Evolutionary conservation across 2,888 invertebrate species (phyloP).

Genomic region (Cheilosia vernalis): DNA sequence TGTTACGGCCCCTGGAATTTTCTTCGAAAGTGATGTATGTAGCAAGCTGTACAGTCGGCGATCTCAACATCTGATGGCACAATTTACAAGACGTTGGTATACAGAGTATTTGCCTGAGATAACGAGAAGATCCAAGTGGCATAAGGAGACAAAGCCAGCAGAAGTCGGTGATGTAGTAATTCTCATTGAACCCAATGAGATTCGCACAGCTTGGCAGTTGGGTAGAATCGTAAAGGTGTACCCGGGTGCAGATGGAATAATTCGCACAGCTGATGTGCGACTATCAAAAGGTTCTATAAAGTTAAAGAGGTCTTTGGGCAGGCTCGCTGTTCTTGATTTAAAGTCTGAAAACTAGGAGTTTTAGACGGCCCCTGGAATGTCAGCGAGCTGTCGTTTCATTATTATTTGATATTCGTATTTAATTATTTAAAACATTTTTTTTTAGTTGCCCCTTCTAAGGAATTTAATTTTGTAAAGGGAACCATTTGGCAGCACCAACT

Average conservation of each 20-base stretch:
- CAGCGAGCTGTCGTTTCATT: too few relatives aligned
- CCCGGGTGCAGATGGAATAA: conserved; percentile 2
- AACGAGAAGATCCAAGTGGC: too few relatives aligned
- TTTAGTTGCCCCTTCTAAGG: too few relatives aligned
- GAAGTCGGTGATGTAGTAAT: too few relatives aligned
- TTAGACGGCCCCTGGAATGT: background rate
- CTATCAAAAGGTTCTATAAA: background rate
- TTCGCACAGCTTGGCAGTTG: background rate
- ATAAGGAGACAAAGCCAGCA: too few relatives aligned
- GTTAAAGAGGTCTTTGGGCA: background rate
- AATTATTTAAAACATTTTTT: too few relatives aligned
- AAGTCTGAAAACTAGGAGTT: background rate
- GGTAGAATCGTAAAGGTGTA: background rate
- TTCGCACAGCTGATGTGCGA: background rate
- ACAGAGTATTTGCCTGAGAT: too few relatives aligned
- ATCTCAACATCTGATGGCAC: conserved; percentile 17
- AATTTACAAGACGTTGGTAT: background rate
- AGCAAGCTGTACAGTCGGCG: background rate
- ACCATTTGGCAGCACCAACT: too few relatives aligned
- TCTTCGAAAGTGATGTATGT: too few relatives aligned
- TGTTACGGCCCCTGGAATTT: conserved; percentile 12
- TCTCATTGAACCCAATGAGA: too few relatives aligned
- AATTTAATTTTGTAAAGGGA: too few relatives aligned
- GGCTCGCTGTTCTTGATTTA: conserved; percentile 4
- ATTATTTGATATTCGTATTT: too few relatives aligned